Base-by-base conservation (phyloP, 2,797 vertebrate genomes). In the Hylomyscus alleni region DNA sequence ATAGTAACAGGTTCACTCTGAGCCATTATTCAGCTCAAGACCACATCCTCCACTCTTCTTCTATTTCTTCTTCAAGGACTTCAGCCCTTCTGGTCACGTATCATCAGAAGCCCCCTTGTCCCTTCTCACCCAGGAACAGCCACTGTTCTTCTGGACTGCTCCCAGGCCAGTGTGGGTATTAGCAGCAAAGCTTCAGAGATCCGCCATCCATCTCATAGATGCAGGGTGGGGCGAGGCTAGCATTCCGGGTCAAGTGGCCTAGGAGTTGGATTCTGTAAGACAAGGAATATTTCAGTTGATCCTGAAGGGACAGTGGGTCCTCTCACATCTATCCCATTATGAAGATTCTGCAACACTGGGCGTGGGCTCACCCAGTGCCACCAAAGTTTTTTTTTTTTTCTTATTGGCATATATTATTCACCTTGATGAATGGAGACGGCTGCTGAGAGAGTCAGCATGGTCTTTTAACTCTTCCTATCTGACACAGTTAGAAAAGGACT, bases 201-300 rank as follows among this genome's bases (percentile, higher is more conserved):
- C 72, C 6, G 37, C 2, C n/a, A 1, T 86, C 50, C 22, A 22
- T 90, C 54, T 47, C 0, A 1, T 1, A 29, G 58, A 50, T 8
- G 20, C 3, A 29, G 20, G 52, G 40, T 50, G 10, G 40, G 12
- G 81, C 56, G 83, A 95, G 97, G 90, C 56, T 84, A 40, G 67
- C n/a, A 86, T 69, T 62, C 78, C 94, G 47, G 69, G 76, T 47
- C 86, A 44, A 29, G 60, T 14, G 0, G n/a, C 0, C 94, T 98
- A 98, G 87, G 97, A 93, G 37, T 83, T 90, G 19, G 97, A 88
- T 89, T 98, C 98, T 99, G 98, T 65, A 98, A 98, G 52, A 97
- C 84, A 97, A 4, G 20, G 60, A 4, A 1, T 15, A 29, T 60
- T 40, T 44, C 14, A 19, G 37, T 2, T 8, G 58, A 75, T 56